Conservation (phyloP, 2,113 vertebrate species). For the Cricetomys ansorgei region DNA sequence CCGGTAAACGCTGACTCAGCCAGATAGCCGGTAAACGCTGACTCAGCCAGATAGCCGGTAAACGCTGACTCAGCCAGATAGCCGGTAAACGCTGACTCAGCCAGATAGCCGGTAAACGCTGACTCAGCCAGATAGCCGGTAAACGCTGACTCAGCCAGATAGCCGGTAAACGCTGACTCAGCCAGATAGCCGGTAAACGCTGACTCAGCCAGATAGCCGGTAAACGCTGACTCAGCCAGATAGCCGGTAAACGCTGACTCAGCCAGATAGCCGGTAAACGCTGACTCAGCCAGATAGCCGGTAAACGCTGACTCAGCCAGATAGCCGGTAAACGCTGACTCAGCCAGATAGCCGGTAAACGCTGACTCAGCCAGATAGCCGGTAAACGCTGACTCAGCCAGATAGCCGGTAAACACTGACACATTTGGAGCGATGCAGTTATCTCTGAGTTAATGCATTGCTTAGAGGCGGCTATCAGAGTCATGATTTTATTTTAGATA, state of each 20-base stretch:
- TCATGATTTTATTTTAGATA: conserved; percentile 73
- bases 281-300: conserved; percentile 46
- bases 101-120: conserved; percentile 49
- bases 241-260: conserved; percentile 49
- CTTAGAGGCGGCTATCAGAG: conserved; percentile 58
- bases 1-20: conserved; percentile 49
- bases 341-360: conserved; percentile 49
- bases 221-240: conserved; percentile 57
- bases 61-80: conserved; percentile 40
- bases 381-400: conserved; percentile 57
- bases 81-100: conserved; percentile 49
- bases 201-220: conserved; percentile 49
- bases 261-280: conserved; percentile 46
- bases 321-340: conserved; percentile 49
- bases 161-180: conserved; percentile 55
- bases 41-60: conserved; percentile 57
- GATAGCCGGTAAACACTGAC: conserved; percentile 36
- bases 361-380: conserved; percentile 46
- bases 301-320: conserved; percentile 57
- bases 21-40: conserved; percentile 48
- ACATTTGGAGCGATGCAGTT: conserved; percentile 53
- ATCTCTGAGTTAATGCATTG: conserved; percentile 40
- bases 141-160: conserved; percentile 47
- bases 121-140: conserved; percentile 55
- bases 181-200: conserved; percentile 39